These are phyloP conservation scores for Pseudanteris insignis DNA, from an alignment of 2,888 invertebrate genomes.

Conservation along the genomic window DNA sequence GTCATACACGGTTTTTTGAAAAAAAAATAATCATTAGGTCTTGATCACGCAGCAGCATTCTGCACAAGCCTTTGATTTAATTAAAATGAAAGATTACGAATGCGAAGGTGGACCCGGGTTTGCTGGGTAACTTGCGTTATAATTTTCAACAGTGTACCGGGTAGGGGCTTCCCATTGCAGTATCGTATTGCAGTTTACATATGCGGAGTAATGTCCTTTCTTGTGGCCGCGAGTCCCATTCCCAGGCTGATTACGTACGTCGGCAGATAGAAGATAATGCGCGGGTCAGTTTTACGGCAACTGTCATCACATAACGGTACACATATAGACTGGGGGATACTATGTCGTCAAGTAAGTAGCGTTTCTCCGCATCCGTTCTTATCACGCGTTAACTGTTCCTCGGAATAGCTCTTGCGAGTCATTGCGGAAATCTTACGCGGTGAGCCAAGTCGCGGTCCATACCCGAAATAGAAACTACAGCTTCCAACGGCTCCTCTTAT, in stretches of 20 bases:
- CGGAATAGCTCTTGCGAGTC: constrained; percentile 23
- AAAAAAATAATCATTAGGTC: too few relatives aligned
- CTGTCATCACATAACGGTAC: constrained; percentile 37
- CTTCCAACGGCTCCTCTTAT: constrained; percentile 3
- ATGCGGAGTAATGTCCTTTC: constrained; percentile 31
- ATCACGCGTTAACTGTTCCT: constrained; percentile 31
- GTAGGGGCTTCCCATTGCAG: constrained; percentile 16
- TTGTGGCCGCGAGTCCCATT: constrained; percentile 46
- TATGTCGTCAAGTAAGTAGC: constrained; percentile 31
- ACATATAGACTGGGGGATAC: constrained; percentile 13
- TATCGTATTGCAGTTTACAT: constrained; percentile 25
- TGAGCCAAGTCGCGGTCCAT: constrained; percentile 8
- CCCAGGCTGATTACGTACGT: constrained; percentile 40
- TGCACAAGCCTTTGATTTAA: too few relatives aligned
- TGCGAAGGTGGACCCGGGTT: too few relatives aligned
- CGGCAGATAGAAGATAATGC: constrained; percentile 41
- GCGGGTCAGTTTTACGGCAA: constrained; percentile 42
- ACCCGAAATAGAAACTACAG: constrained; percentile 17
- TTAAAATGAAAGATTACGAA: neutral
- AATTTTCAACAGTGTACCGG: constrained; percentile 9
- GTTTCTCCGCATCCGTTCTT: constrained; percentile 33
- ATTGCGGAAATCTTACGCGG: constrained; percentile 12
- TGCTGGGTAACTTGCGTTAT: too few relatives aligned
- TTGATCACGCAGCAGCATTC: too few relatives aligned
- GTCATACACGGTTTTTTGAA: too few relatives aligned